Evolutionary conservation across 2,797 vertebrate species (phyloP).

Genomic region (Phalanger gymnotis): DNA sequence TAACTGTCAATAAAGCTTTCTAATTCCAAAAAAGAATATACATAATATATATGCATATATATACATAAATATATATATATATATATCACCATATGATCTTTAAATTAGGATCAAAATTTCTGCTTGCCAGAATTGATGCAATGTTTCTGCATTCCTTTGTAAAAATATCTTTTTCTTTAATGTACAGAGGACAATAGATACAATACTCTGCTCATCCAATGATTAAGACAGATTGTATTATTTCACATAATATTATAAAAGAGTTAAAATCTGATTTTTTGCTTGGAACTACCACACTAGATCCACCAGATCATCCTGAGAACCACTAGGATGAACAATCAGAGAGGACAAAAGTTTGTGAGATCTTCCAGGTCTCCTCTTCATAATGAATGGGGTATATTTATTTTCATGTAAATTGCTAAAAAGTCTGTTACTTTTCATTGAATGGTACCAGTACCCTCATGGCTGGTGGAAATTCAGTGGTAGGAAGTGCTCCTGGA

Average conservation of each 20-base stretch:
- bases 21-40: too few species aligned
- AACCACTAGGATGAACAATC: neutral
- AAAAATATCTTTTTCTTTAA: neutral
- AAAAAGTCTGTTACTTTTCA: neutral
- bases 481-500: neutral
- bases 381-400: neutral
- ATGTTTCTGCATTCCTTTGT: neutral
- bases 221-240: neutral
- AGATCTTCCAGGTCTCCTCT: slow-evolving; percentile 4
- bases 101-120: slow-evolving; percentile 7
- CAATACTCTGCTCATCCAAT: neutral
- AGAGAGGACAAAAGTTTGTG: neutral
- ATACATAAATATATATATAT: neutral
- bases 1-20: too few species aligned
- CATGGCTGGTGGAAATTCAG: neutral
- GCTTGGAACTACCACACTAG: neutral
- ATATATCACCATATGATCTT: neutral
- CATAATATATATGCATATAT: too few species aligned
- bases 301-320: neutral
- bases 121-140: neutral
- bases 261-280: neutral
- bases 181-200: neutral
- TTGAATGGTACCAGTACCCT: neutral
- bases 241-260: neutral
- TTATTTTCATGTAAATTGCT: neutral